Evolutionary conservation across 2,797 vertebrate species (phyloP), one percentile per base, ranked within the genome.

Genomic region (Syngnathus acus): DNA sequence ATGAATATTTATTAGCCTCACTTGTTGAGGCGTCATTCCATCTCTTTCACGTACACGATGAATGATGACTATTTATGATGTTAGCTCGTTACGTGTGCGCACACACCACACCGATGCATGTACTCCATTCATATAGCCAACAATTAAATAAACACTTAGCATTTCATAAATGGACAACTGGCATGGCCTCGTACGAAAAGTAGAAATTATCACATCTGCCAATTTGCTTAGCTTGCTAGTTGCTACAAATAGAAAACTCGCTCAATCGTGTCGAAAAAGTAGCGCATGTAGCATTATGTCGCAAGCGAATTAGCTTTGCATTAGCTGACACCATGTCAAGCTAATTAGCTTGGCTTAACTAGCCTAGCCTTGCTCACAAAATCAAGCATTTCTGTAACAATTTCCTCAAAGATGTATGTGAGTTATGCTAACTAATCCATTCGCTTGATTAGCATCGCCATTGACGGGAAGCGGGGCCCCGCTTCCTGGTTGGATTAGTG

Each of bases 21-120:
- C 85, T 86, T 90, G 85, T 86, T 84, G 82, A 85, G 83, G 71
- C 84, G 86, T 84, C 86, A 87, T 74, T 84, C 66, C 71, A 81
- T 84, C 82, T 84, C 79, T 72, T 79, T 78, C 82, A 74, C 75
- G 73, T 72, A 74, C 73, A 65, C 78, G 13, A 62, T 8, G 26
- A 16, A 51, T 19, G 47, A 48, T 51, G 45, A 48, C 26, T 38
- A 5, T 8, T 17, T 26, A 14, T 16, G 37, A 37, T 19, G 19
- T 21, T 60, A 19, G 42, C 9, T 47, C n/a, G 39, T 64, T 64
- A 14, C 21, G 47, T 50, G 50, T 69, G 73, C 68, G 69, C 60
- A 3, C 80, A 55, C 55, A 38, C 16, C 77, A 71, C 70, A 21
- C 65, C 65, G 71, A 53, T 70, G 81, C 53, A 54, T 54, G 23